A percentile compares a stretch with the other conserved stretches of the same genome.
Conservation (phyloP, 2,888 invertebrate genomes). For the Steromphala cineraria region DNA sequence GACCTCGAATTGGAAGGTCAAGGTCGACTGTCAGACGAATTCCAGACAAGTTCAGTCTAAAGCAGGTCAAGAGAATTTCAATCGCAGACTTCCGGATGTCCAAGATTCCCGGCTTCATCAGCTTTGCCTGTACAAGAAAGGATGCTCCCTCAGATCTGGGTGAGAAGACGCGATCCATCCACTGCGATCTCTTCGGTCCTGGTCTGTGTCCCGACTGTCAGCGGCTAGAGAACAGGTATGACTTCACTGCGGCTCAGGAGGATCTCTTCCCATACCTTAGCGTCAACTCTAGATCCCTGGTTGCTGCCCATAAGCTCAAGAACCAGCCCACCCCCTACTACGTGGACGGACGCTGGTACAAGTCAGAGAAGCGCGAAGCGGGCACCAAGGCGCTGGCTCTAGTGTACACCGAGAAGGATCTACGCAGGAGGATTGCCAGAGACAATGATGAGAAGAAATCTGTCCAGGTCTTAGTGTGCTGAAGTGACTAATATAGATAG, state of each 20-base stretch:
- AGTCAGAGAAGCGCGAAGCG: not conserved
- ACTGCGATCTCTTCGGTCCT: constrained; percentile 26
- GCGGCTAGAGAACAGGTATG: not conserved
- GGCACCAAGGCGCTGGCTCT: not conserved
- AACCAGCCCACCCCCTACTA: not conserved
- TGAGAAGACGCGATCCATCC: not conserved
- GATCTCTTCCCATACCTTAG: constrained; percentile 22
- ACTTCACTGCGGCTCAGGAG: constrained; percentile 15
- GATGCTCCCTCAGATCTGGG: not conserved
- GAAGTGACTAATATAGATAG: no score
- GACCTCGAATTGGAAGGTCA: not conserved
- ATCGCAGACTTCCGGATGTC: constrained; percentile 10
- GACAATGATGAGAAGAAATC: not conserved
- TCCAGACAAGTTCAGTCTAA: not conserved
- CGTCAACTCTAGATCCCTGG: constrained; percentile 17
- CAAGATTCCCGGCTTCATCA: not conserved
- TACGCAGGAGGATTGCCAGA: not conserved
- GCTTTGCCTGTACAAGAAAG: not conserved
- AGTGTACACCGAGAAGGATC: not conserved
- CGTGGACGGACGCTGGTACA: not conserved
- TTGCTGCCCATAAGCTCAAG: constrained; percentile 15
- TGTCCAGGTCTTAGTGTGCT: no score
- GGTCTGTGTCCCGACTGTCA: constrained; percentile 21
- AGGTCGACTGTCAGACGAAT: not conserved
- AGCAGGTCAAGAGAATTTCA: constrained; percentile 6